Evolutionary conservation across 2,888 invertebrate genomes (phyloP).

Genomic region (Pristionchus maxplancki): DNA sequence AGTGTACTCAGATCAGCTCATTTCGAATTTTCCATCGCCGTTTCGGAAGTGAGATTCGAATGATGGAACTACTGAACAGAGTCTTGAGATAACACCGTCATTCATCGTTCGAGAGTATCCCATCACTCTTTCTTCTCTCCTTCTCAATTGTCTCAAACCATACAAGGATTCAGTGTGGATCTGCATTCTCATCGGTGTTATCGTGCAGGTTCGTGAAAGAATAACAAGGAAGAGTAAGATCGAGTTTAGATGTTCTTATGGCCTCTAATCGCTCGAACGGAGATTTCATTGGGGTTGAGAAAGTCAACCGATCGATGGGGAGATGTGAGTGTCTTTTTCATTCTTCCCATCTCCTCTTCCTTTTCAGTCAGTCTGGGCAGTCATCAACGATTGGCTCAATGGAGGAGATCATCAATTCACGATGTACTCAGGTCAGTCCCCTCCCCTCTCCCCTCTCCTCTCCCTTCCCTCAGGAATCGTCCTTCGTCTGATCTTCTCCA

Average conservation of each 20-base stretch:
- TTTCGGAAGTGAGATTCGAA: slow-evolving; percentile 3
- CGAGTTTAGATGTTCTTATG: neutral
- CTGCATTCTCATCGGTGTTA: slow-evolving; percentile 9
- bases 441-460: neutral
- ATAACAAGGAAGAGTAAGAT: neutral
- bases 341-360: neutral
- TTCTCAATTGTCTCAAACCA: slow-evolving; percentile 41
- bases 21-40: slow-evolving; percentile 36
- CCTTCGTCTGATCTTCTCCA: slow-evolving; percentile 35
- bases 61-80: neutral
- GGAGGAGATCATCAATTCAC: slow-evolving; percentile 20
- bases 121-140: slow-evolving; percentile 43
- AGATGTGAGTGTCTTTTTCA: neutral
- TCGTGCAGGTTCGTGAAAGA: neutral
- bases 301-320: neutral
- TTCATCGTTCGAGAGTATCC: slow-evolving; percentile 50
- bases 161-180: slow-evolving; percentile 29
- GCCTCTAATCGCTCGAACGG: slow-evolving; percentile 23
- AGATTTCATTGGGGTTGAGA: slow-evolving; percentile 20
- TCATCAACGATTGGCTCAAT: slow-evolving; percentile 24
- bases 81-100: slow-evolving; percentile 3
- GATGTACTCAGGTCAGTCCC: slow-evolving; percentile 12
- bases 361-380: slow-evolving; percentile 26
- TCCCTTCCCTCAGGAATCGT: neutral
- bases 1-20: slow-evolving; percentile 34